Evolutionary conservation across 2,888 invertebrate species (phyloP), one percentile per base, ranked within the genome.

Genomic region (Petrolisthes cinctipes): DNA sequence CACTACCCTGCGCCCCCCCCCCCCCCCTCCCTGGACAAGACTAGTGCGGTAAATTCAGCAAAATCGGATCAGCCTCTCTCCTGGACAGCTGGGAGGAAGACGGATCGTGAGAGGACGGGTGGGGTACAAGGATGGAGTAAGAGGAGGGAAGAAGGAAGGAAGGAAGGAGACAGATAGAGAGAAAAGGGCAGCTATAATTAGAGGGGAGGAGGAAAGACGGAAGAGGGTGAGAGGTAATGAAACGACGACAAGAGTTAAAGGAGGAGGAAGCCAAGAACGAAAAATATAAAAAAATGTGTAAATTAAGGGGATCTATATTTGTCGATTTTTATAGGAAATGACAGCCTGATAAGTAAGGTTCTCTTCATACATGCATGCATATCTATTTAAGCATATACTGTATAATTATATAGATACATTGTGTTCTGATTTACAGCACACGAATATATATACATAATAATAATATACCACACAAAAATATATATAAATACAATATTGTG

Each of bases 61-160:
- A 80, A 80, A 80, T 80, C 80, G 61, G 61, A 80, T 80, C 80
- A 80, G 20, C 6, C n/a, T n/a, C 61, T 20, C 23, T 23, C 80
- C 57, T 57, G n/a, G 53, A 53, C 23, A 68, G n/a, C 17, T 51
- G 73, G 54, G 82, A 82, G 71, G 71, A 71, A 71, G 71, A 71
- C 71, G 4, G 71, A 71, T 71, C 71, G 82, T 68, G 82, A n/a
- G 82, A 5, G 61, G 66, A 66, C 23, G 37, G 71, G 71, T 51
- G 53, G 53, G 9, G 75, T 37, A 57, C 23, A 6, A 9, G 54
- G 9, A 61, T 14, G 61, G 11, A 17, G 9, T n/a, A 17, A 61
- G 11, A 20, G 11, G 81, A 17, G 53, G 1, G 75, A 11, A 57
- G 61, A 6, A 9, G 54, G 9, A 61, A 61, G 61, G 11, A 17